phyloP scores from a whole-genome alignment of 2,113 vertebrate genomes.

The Globicephala melas region DNA sequence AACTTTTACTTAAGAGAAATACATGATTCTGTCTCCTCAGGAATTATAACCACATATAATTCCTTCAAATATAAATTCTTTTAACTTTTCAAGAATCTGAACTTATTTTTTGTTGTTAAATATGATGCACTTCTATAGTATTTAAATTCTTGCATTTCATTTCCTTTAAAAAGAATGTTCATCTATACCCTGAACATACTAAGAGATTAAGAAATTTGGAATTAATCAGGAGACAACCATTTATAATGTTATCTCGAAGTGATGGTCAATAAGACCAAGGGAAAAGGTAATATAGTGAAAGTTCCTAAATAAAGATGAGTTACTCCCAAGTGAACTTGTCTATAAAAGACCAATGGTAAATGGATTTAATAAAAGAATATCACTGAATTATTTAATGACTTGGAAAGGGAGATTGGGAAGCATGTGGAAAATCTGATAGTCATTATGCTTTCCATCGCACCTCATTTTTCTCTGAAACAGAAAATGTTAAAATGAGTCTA shows the following conservation, averaged over 20 bases:
- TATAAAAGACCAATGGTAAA: background rate
- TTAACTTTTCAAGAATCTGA: background rate
- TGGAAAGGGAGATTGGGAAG: background rate
- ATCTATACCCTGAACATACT: background rate
- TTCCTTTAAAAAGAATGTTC: background rate
- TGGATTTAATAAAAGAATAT: conserved; percentile 15
- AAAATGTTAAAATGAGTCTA: background rate
- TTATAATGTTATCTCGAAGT: background rate
- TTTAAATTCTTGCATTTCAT: background rate
- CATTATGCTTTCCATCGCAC: background rate
- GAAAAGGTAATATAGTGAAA: background rate
- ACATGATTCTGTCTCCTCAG: background rate
- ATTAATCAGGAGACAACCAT: background rate
- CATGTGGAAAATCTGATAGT: background rate
- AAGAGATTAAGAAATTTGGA: background rate
- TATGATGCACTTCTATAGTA: background rate
- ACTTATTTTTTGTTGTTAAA: background rate
- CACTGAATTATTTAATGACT: background rate
- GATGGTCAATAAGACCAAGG: background rate
- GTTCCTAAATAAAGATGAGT: background rate
- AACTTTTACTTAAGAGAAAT: background rate
- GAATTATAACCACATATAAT: background rate
- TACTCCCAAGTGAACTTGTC: background rate
- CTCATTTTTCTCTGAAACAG: conserved; percentile 1
- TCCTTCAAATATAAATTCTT: background rate